Evolutionary conservation across 2,797 vertebrate genomes (phyloP).

Genomic region (Clarias pachynema): DNA sequence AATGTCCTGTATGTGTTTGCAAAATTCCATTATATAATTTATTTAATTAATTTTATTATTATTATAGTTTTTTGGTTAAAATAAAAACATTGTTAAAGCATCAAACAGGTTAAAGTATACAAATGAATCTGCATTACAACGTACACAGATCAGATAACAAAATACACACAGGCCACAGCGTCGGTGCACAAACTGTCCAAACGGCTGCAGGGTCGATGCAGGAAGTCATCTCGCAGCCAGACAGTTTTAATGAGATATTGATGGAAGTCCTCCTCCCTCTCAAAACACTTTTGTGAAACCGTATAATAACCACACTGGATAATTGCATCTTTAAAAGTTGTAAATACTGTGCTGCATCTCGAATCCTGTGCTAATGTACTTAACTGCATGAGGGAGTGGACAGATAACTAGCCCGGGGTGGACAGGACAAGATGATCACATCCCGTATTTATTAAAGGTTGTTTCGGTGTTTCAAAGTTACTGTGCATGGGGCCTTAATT

Average conservation of each 20-base stretch:
- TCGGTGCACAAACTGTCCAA: neutral
- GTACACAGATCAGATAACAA: neutral
- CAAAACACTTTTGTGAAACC: neutral
- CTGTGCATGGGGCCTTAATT: neutral
- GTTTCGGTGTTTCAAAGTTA: neutral
- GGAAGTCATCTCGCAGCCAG: neutral
- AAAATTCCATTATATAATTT: too few relatives aligned
- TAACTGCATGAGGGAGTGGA: neutral
- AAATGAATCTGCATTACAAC: neutral
- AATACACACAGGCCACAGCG: neutral
- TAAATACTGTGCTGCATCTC: neutral
- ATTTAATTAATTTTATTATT: too few relatives aligned
- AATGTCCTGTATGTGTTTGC: too few relatives aligned
- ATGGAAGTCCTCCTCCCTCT: neutral
- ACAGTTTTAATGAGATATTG: neutral
- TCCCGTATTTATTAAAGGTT: neutral
- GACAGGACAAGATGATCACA: neutral
- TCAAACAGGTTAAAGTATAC: neutral
- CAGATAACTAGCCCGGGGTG: neutral
- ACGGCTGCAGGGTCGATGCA: neutral
- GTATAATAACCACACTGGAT: neutral
- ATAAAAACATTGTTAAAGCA: too few relatives aligned
- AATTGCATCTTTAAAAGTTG: neutral
- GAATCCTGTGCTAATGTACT: neutral
- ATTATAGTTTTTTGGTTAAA: too few relatives aligned